Percentiles rank a stretch among this genome's conserved stretches.
Conservation (phyloP, 1,140 invertebrate species). For the Diuraphis noxia region DNA sequence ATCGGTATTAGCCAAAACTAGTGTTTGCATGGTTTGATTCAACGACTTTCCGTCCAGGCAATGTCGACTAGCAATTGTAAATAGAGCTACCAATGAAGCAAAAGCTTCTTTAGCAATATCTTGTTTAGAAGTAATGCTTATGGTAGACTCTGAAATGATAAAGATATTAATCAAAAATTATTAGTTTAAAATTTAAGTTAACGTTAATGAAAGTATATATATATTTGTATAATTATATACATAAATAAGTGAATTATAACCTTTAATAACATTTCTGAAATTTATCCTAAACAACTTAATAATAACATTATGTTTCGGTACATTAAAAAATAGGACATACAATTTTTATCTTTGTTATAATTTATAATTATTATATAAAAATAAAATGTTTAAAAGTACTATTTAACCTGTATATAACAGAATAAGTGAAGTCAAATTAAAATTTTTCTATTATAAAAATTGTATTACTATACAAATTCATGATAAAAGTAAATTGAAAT, state of each 20-base stretch:
- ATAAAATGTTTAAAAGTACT: too few species aligned
- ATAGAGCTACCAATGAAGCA: constrained; percentile 40
- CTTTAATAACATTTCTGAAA: too few species aligned
- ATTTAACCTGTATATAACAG: too few species aligned
- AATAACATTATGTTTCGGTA: too few species aligned
- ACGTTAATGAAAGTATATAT: neutral
- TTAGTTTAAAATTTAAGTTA: neutral
- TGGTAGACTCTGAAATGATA: neutral
- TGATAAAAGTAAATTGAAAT: too few species aligned
- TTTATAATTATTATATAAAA: too few species aligned
- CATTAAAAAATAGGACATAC: too few species aligned
- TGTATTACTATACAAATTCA: too few species aligned
- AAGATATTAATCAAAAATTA: neutral
- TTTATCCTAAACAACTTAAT: too few species aligned
- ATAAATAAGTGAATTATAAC: neutral
- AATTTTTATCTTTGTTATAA: too few species aligned
- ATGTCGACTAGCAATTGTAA: constrained; percentile 27
- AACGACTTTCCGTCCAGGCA: constrained; percentile 28
- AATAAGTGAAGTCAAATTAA: too few species aligned
- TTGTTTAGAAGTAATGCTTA: constrained; percentile 45
- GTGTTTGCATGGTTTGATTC: neutral
- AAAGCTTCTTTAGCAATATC: constrained; percentile 53
- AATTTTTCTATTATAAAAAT: too few species aligned
- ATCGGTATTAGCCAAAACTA: neutral
- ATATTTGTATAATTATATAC: neutral